Base-by-base conservation (phyloP, 1,140 invertebrate genomes). In the Tetragnatha versicolor region DNA sequence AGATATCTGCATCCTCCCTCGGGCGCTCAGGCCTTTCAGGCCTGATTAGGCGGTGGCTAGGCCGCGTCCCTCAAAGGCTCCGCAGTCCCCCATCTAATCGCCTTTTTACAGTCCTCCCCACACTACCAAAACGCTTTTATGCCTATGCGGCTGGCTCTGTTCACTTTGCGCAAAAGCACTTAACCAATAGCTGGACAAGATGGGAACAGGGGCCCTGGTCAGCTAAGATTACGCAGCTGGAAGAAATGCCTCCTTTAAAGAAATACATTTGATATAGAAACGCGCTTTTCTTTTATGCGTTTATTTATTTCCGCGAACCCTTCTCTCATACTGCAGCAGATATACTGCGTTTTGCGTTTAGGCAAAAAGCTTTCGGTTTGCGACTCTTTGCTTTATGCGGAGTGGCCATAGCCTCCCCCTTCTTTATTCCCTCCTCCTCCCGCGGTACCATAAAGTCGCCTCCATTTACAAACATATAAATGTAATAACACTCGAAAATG, bases 381-480 rank as follows among this genome's bases (percentile, higher is more conserved):
- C 7, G 9, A 14, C 58, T 20, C 72, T 63, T 39, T 39, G 17
- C 60, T 63, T 35, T 47, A 45, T 51, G 27, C 49, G 27, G 14
- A 10, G 39, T 58, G 17, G 14, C 17, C 22, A n/a, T 12, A 31
- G 12, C 29, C 47, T 33, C 37, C 49, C 35, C 42, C 27, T 31
- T 68, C 31, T 63, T 53, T 20, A 25, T 53, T 53, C 20, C 6
- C 29, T 17, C 7, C 29, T 58, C n/a, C 55, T 58, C 35, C 20
- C 2, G 22, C n/a, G 37, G 68, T 51, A 77, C 73, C 49, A 39
- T 65, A 66, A 77, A 65, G 61, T 66, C 60, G 73, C 33, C 45
- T 77, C 73, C 73, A 77, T 77, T 77, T 77, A 77, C 73, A 77
- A 77, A 77, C 66, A 53, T 76, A 76, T 76, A 77, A 77, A 77